Percentiles rank a stretch among this genome's conserved stretches.
Evolutionary conservation across 1,140 invertebrate genomes (phyloP).

Genomic region (Sycobia sp.): DNA sequence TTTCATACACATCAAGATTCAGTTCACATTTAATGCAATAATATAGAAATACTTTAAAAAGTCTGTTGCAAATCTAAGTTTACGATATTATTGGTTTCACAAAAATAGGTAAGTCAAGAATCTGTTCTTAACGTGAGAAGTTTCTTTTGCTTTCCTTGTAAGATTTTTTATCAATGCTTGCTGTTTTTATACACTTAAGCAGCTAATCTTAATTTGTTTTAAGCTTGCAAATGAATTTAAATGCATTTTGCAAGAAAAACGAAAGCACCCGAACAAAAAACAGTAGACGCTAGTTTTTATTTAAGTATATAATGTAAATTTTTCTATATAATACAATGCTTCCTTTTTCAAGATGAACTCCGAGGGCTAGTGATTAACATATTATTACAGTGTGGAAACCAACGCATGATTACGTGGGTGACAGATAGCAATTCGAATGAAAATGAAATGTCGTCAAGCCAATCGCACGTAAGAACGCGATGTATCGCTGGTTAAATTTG

Average conservation of each 20-base stretch:
- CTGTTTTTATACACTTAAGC: too few species aligned
- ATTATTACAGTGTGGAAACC: constrained; percentile 34
- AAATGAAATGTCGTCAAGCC: constrained; percentile 18
- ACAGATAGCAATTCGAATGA: constrained; percentile 8
- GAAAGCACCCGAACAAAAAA: too few species aligned
- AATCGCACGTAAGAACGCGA: constrained; percentile 31
- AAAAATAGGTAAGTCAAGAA: constrained; percentile 9
- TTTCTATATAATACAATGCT: constrained; percentile 21
- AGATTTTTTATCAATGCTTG: too few species aligned
- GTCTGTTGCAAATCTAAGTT: neutral
- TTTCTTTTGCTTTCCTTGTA: constrained; percentile 13
- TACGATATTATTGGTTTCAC: neutral
- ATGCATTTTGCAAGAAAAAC: too few species aligned
- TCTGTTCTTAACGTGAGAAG: constrained; percentile 1
- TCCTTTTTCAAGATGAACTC: constrained; percentile 29
- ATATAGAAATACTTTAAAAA: too few species aligned
- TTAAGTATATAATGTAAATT: too few species aligned
- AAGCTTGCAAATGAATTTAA: too few species aligned
- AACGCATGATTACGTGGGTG: constrained; percentile 34
- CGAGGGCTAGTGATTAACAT: constrained; percentile 31
- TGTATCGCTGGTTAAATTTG: constrained; percentile 3
- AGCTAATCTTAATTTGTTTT: too few species aligned
- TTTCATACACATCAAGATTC: too few species aligned
- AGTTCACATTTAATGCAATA: too few species aligned
- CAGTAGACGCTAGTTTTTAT: too few species aligned